phyloP scores from a whole-genome alignment of 2,888 invertebrate genomes.

The Nebria salina region DNA sequence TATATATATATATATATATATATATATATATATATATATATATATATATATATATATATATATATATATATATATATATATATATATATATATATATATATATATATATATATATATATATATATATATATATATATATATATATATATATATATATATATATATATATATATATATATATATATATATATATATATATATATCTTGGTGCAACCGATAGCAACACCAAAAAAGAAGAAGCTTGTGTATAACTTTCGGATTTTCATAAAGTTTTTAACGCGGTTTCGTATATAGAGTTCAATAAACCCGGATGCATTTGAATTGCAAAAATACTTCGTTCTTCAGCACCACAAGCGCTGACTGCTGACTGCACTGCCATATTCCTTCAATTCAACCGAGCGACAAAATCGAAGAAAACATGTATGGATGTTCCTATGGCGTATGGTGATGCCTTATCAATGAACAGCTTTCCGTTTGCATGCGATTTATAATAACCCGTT shows the following conservation, averaged over 20 bases:
- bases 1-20: constrained; percentile 5
- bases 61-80: constrained; percentile 5
- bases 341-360: constrained; percentile 20
- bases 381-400: neutral
- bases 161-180: constrained; percentile 7
- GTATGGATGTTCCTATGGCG: neutral
- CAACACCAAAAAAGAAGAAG: constrained; percentile 13
- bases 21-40: constrained; percentile 2
- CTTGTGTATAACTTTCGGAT: neutral
- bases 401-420: constrained; percentile 1
- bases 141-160: constrained; percentile 2
- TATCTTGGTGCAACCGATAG: constrained; percentile 17
- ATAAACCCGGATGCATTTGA: constrained; percentile 38
- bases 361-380: neutral
- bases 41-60: constrained; percentile 7
- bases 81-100: constrained; percentile 2
- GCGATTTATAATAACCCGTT: constrained; percentile 1
- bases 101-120: constrained; percentile 7
- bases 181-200: neutral
- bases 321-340: constrained; percentile 31
- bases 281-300: constrained; percentile 30
- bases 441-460: constrained; percentile 1
- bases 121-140: constrained; percentile 5
- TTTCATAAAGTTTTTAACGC: constrained; percentile 4
- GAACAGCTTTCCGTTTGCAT: neutral